A percentile compares a stretch with the other conserved stretches of the same genome.
These are phyloP conservation scores for Aphelocoma coerulescens DNA, from an alignment of 2,113 vertebrate species.

Conservation along the genomic window DNA sequence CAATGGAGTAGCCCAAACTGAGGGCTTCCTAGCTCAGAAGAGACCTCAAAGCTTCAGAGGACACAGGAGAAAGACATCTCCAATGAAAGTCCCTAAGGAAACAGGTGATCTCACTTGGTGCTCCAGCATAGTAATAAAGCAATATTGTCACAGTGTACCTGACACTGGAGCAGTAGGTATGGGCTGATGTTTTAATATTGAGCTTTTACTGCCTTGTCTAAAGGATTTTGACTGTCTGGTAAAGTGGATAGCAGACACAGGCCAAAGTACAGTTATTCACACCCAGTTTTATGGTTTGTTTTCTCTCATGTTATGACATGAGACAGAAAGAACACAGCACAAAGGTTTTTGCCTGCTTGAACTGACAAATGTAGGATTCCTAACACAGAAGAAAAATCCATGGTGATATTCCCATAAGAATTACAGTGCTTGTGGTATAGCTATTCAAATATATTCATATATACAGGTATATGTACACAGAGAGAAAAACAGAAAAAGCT, in stretches of 20 bases:
- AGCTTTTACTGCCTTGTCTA: background rate
- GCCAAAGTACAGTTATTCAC: constrained; percentile 34
- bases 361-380: background rate
- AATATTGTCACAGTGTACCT: background rate
- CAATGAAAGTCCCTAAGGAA: background rate
- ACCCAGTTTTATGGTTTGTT: constrained; percentile 36
- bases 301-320: constrained; percentile 31
- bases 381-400: background rate
- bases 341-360: background rate
- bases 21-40: background rate
- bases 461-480: background rate
- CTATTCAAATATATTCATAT: background rate
- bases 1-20: background rate
- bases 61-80: background rate
- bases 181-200: background rate
- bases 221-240: constrained; percentile 38
- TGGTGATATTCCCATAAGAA: background rate
- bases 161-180: background rate
- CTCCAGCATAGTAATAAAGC: background rate
- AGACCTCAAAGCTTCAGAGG: background rate
- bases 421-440: background rate
- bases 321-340: background rate
- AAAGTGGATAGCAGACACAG: background rate
- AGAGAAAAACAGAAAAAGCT: background rate
- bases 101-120: background rate